phyloP scores from a whole-genome alignment of 2,888 invertebrate genomes.

The Zaprionus obscuricornis region DNA sequence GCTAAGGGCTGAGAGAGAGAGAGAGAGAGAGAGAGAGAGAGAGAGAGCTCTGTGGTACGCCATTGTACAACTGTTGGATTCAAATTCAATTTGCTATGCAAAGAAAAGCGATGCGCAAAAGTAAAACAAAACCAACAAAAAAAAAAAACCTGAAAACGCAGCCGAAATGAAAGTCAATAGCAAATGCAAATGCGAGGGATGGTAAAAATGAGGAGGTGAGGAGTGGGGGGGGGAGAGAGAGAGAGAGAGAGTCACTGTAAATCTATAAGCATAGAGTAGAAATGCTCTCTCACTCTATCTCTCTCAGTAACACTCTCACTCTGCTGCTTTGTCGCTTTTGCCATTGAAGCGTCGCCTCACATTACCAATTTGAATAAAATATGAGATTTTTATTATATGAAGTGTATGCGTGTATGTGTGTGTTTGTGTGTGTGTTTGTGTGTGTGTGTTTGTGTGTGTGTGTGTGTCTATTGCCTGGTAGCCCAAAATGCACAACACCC shows the following conservation, averaged over 20 bases:
- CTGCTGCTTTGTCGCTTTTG: constrained; percentile 21
- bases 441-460: too few relatives aligned
- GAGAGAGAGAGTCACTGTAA: too few relatives aligned
- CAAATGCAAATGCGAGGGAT: too few relatives aligned
- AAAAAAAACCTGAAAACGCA: neutral
- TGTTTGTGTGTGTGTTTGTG: too few relatives aligned
- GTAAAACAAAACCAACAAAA: constrained; percentile 40
- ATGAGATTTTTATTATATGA: constrained; percentile 77
- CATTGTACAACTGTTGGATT: constrained; percentile 46
- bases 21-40: neutral
- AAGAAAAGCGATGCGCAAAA: constrained; percentile 39
- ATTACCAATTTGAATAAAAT: constrained; percentile 82
- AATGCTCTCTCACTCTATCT: neutral
- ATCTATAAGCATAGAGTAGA: too few relatives aligned
- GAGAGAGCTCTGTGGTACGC: constrained; percentile 4
- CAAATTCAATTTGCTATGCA: constrained; percentile 69
- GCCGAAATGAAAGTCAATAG: neutral
- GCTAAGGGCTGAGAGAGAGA: neutral
- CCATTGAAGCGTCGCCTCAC: constrained; percentile 47
- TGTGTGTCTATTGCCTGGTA: too few relatives aligned
- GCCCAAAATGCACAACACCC: neutral
- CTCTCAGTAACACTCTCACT: neutral
- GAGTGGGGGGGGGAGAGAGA: too few relatives aligned
- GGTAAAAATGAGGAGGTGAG: too few relatives aligned
- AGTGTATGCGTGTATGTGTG: too few relatives aligned